These are phyloP conservation scores for Sakesphorus luctuosus DNA, from an alignment of 2,113 vertebrate genomes.

Conservation along the genomic window DNA sequence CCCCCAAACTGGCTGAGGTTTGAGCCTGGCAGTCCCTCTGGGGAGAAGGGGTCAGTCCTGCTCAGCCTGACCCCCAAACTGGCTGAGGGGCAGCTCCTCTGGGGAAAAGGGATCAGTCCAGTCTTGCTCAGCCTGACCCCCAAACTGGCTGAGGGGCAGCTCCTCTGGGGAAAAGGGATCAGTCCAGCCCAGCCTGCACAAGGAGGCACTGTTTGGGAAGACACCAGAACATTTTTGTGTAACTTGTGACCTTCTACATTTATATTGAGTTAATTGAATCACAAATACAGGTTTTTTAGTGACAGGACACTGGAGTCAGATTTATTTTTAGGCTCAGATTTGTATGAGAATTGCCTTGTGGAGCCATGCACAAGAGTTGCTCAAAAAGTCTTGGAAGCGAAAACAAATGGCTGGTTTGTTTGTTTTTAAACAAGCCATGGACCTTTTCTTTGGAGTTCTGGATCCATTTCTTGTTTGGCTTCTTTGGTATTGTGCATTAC, in stretches of 20 bases:
- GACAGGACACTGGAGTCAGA: neutral
- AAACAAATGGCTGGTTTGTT: neutral
- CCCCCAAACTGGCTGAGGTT: constrained; percentile 95
- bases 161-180: too few relatives aligned
- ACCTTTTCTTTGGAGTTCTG: neutral
- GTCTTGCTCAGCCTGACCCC: neutral
- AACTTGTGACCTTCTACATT: neutral
- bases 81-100: constrained; percentile 83
- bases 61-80: constrained; percentile 86
- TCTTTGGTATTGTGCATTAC: neutral
- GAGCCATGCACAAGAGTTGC: neutral
- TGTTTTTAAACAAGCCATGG: neutral
- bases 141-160: too few relatives aligned
- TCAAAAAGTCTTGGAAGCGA: neutral
- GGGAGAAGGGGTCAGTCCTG: rapidly evolving
- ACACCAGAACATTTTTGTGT: neutral
- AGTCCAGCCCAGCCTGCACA: neutral
- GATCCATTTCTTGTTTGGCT: neutral
- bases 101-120: rapidly evolving
- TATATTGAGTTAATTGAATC: neutral
- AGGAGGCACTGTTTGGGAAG: neutral
- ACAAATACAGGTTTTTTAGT: neutral
- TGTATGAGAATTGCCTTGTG: neutral
- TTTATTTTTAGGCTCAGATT: neutral
- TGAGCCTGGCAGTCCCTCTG: neutral